Evolutionary conservation across 1,140 invertebrate species (phyloP), one percentile per base, ranked within the genome.

Genomic region (Papilio polyxenes): DNA sequence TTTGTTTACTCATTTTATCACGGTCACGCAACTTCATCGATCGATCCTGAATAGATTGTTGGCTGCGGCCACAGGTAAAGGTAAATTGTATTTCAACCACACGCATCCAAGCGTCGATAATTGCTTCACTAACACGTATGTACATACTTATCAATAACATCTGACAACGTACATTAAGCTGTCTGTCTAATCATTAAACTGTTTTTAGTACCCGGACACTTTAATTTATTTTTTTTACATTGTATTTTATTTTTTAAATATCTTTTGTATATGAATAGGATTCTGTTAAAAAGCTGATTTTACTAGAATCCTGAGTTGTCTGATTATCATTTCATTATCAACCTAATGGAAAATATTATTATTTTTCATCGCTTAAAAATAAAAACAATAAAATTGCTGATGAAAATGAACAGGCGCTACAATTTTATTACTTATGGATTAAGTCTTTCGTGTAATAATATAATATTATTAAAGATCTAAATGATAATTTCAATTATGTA

Each of bases 51-150:
- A 23, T 65, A 65, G 59, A 65, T 65, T 65, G 62, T 69, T 69
- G 9, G n/a, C 59, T 62, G 20, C 5, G 59, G 65, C 65, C 31
- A 1, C 65, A 72, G 65, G 65, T 72, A 40, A 72, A 72, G 65
- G 65, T 72, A 72, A 72, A 72, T 72, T 72, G 65, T 72, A 72
- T 72, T 72, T 17, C 31, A 72, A 72, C 65, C 65, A 72, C 65
- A 72, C 65, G 65, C 65, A 72, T 72, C 65, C 23, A 72, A 72
- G 65, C 13, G 65, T 40, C 65, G 65, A 72, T 72, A 72, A 72
- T 72, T 72, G 65, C 65, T 37, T 72, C 13, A 72, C 23, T 72
- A 72, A 72, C 65, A 37, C 37, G 65, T 37, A 37, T 72, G 5
- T 72, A n/a, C n/a, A n/a, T n/a, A 72, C 31, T 72, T 40, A 72